Conservation (phyloP, 2,113 vertebrate species). For the Hucho hucho region DNA sequence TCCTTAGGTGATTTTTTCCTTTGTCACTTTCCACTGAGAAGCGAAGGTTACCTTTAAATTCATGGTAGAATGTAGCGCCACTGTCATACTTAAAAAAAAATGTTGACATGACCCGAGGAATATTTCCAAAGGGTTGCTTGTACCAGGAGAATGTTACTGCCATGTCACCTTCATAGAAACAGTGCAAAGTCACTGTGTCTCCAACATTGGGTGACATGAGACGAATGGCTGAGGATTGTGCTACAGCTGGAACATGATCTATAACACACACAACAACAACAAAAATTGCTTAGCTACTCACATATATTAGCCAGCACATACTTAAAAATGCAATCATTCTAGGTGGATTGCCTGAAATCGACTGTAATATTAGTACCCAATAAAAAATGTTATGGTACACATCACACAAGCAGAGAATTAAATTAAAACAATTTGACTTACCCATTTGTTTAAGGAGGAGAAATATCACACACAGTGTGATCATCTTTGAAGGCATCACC, state of each 20-base stretch:
- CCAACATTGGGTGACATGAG: too few relatives aligned
- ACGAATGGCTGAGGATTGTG: background rate
- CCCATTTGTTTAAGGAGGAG: constrained; percentile 9
- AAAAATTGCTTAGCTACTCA: constrained; percentile 7
- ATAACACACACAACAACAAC: background rate
- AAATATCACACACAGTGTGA: constrained; percentile 22
- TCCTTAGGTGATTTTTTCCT: background rate
- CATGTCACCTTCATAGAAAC: too few relatives aligned
- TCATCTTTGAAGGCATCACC: constrained; percentile 33
- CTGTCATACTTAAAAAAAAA: too few relatives aligned
- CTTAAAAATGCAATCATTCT: too few relatives aligned
- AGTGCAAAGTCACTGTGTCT: too few relatives aligned
- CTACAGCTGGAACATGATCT: background rate
- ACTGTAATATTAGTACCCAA: background rate
- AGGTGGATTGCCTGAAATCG: too few relatives aligned
- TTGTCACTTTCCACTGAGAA: background rate
- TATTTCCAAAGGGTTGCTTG: constrained; percentile 22
- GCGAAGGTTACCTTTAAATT: too few relatives aligned
- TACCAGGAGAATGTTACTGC: constrained; percentile 5
- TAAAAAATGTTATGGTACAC: background rate
- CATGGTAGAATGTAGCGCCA: too few relatives aligned
- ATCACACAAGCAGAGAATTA: background rate
- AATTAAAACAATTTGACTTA: background rate
- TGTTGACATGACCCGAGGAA: background rate
- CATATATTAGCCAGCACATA: too few relatives aligned